Percentiles rank a stretch among this genome's conserved stretches.
Conservation (phyloP, 2,113 vertebrate genomes). For the Benitochromis conjunctus region DNA sequence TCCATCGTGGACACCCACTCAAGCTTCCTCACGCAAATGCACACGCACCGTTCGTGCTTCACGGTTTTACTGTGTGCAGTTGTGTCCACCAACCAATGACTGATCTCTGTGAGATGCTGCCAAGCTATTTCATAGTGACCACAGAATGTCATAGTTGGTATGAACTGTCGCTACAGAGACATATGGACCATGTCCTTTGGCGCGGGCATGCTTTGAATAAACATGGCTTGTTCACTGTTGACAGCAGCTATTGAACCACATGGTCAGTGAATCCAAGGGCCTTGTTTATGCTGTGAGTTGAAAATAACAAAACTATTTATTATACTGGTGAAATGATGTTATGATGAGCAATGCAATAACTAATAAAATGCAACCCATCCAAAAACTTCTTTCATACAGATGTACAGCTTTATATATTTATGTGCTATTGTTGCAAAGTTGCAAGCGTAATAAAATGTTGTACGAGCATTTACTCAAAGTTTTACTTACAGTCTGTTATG, state of each 20-base stretch:
- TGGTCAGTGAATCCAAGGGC: neutral
- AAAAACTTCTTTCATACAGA: neutral
- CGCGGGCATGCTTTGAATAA: constrained; percentile 2
- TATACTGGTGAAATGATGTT: neutral
- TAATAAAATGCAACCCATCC: neutral
- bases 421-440: neutral
- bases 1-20: neutral
- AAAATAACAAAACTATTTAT: neutral
- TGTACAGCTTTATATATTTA: neutral
- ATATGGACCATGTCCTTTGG: constrained; percentile 48
- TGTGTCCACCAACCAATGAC: constrained; percentile 36
- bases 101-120: constrained; percentile 50
- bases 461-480: neutral
- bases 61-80: constrained; percentile 31
- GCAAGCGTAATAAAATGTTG: neutral
- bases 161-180: constrained; percentile 44
- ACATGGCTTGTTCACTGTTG: neutral
- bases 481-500: neutral
- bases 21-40: neutral
- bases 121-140: constrained; percentile 52
- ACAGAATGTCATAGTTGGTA: constrained; percentile 49
- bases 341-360: neutral
- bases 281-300: neutral
- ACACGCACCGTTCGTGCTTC: neutral
- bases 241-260: neutral